phyloP scores from a whole-genome alignment of 1,140 invertebrate genomes.

The Drosophila tristis region DNA sequence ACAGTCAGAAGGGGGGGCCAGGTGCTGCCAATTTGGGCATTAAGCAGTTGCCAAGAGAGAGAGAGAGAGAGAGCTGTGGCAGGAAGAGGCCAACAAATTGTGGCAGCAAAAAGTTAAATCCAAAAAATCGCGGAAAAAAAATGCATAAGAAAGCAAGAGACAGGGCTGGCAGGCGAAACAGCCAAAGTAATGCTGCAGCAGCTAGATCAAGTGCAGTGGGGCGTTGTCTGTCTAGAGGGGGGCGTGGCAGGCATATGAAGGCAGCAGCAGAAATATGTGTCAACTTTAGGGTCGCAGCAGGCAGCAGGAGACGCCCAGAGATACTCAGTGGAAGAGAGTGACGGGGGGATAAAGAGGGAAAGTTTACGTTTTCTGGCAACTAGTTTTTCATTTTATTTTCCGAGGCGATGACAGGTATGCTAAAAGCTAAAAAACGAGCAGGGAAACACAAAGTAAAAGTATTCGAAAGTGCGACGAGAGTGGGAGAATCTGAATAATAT shows the following conservation, averaged over 20 bases:
- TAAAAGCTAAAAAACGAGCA: conserved; percentile 75
- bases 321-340: conserved; percentile 3
- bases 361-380: conserved; percentile 66
- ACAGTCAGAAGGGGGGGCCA: conserved; percentile 49
- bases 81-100: conserved; percentile 55
- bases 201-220: conserved; percentile 58
- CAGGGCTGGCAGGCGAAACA: conserved; percentile 19
- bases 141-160: not conserved
- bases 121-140: conserved; percentile 38
- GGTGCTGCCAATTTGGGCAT: conserved; percentile 78
- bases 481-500: conserved; percentile 29
- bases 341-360: conserved; percentile 63
- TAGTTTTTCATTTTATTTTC: conserved; percentile 79
- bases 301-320: not conserved
- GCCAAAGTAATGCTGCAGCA: conserved; percentile 61
- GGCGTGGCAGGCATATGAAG: conserved; percentile 63
- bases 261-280: conserved; percentile 72
- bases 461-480: conserved; percentile 50
- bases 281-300: conserved; percentile 58
- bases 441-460: conserved; percentile 31
- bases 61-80: not conserved
- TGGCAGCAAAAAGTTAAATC: conserved; percentile 66
- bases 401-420: conserved; percentile 66
- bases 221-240: conserved; percentile 37
- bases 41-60: conserved; percentile 68